These are phyloP conservation scores for Dione juno DNA, from an alignment of 2,888 invertebrate species.

Conservation along the genomic window DNA sequence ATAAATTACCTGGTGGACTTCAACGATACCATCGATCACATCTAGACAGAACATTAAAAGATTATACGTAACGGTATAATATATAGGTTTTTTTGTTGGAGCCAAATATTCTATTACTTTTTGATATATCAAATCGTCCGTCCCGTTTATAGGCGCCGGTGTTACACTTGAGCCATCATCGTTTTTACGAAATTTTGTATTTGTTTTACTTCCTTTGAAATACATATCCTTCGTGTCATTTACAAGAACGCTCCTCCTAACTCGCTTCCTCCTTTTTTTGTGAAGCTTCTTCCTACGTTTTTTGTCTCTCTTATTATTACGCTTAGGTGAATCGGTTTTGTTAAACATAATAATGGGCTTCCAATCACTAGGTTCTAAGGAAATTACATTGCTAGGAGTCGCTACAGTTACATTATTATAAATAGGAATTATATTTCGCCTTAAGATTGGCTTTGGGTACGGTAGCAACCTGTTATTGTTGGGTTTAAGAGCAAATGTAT, in stretches of 20 bases:
- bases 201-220: neutral
- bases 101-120: slow-evolving; percentile 55
- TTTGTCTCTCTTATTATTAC: slow-evolving; percentile 48
- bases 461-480: slow-evolving; percentile 65
- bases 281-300: slow-evolving; percentile 52
- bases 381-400: slow-evolving; percentile 34
- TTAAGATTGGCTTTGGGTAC: slow-evolving; percentile 56
- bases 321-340: slow-evolving; percentile 49
- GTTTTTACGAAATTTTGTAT: slow-evolving; percentile 46
- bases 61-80: slow-evolving; percentile 65
- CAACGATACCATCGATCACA: slow-evolving; percentile 64
- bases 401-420: slow-evolving; percentile 45
- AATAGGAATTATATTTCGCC: slow-evolving; percentile 49
- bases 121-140: slow-evolving; percentile 4
- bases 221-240: slow-evolving; percentile 9
- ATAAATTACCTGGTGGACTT: slow-evolving; percentile 58
- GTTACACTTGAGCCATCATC: slow-evolving; percentile 53
- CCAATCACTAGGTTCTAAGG: slow-evolving; percentile 63
- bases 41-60: slow-evolving; percentile 66
- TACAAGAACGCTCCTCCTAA: slow-evolving; percentile 54
- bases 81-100: slow-evolving; percentile 61
- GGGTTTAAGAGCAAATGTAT: slow-evolving; percentile 56
- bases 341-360: slow-evolving; percentile 66
- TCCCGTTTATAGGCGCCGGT: neutral
- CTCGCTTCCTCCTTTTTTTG: slow-evolving; percentile 55